A percentile compares a stretch with the other conserved stretches of the same genome.
These are phyloP conservation scores for Drosophila baimaii DNA, from an alignment of 1,140 invertebrate species.

Conservation along the genomic window DNA sequence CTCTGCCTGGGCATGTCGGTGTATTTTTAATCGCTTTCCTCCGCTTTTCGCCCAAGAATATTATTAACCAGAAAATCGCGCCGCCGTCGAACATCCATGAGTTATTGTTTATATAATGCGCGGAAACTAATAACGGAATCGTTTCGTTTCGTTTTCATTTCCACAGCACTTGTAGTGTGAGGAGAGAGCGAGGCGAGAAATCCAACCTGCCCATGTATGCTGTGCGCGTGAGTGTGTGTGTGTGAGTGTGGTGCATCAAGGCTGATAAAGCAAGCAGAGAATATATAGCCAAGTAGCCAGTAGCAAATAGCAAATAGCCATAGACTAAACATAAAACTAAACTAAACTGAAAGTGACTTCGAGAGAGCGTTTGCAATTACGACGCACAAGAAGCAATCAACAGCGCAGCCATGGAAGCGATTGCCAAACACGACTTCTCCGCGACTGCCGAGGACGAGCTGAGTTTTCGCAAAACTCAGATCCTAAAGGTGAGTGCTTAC, in stretches of 20 bases:
- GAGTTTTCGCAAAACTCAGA: constrained; percentile 97
- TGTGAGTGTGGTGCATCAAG: constrained; percentile 55
- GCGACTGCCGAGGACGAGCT: constrained; percentile 99
- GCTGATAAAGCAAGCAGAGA: constrained; percentile 50
- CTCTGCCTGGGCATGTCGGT: constrained; percentile 70
- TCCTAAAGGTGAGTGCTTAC: constrained; percentile 92
- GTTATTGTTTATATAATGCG: constrained; percentile 78
- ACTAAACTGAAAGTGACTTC: constrained; percentile 24
- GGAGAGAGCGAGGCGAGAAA: constrained; percentile 25
- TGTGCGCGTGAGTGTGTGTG: constrained; percentile 29
- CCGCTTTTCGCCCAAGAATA: constrained; percentile 43
- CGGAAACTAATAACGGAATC: constrained; percentile 37
- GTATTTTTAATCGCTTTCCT: constrained; percentile 78
- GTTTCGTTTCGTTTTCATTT: constrained; percentile 28
- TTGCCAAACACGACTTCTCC: constrained; percentile 99
- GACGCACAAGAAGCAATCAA: constrained; percentile 26
- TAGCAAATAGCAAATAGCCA: constrained; percentile 52
- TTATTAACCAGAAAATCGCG: constrained; percentile 52
- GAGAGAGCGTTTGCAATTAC: constrained; percentile 28
- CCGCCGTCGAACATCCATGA: constrained; percentile 57
- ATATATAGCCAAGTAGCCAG: constrained; percentile 51
- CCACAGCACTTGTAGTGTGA: constrained; percentile 25
- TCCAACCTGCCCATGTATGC: constrained; percentile 45
- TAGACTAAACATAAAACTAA: constrained; percentile 46
- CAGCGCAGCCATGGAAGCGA: constrained; percentile 94